Evolutionary conservation across 1,140 invertebrate genomes (phyloP).

Genomic region (Mycetomoellerius zeteki): DNA sequence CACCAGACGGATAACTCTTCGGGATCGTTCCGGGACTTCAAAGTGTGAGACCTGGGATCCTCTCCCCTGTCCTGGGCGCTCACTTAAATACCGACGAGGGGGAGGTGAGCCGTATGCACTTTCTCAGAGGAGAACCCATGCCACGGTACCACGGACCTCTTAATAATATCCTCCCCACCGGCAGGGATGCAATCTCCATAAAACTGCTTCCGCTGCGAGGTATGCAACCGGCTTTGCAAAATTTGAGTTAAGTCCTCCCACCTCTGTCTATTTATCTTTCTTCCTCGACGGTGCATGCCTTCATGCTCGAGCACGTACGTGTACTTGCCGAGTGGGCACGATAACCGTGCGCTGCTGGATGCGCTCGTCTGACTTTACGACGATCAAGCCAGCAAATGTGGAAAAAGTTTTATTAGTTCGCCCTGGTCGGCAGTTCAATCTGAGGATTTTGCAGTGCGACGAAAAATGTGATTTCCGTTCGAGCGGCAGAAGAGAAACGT

Average conservation of each 20-base stretch:
- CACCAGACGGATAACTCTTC: slow-evolving; percentile 75
- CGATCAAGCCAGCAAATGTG: slow-evolving; percentile 30
- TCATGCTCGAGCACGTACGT: slow-evolving; percentile 43
- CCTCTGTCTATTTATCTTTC: slow-evolving; percentile 69
- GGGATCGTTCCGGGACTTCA: slow-evolving; percentile 24
- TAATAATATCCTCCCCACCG: slow-evolving; percentile 79
- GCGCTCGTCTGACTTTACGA: slow-evolving; percentile 23
- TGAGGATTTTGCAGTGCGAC: neutral
- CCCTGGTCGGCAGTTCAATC: neutral
- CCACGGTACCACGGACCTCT: slow-evolving; percentile 74
- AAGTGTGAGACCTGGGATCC: neutral
- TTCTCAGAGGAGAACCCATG: slow-evolving; percentile 50
- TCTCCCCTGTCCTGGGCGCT: neutral
- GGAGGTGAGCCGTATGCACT: neutral
- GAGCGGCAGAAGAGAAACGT: neutral
- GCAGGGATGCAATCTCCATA: slow-evolving; percentile 85
- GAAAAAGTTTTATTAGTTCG: slow-evolving; percentile 16
- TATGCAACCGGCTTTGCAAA: slow-evolving; percentile 76
- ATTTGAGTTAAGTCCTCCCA: slow-evolving; percentile 79
- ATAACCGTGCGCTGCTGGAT: slow-evolving; percentile 16
- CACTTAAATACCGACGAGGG: slow-evolving; percentile 58
- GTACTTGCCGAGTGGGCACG: slow-evolving; percentile 34
- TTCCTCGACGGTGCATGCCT: slow-evolving; percentile 16
- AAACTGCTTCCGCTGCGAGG: slow-evolving; percentile 82
- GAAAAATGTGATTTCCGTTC: slow-evolving; percentile 18